A percentile compares a stretch with the other conserved stretches of the same genome.
Conservation (phyloP, 2,113 vertebrate species). For the Electrona antarctica region DNA sequence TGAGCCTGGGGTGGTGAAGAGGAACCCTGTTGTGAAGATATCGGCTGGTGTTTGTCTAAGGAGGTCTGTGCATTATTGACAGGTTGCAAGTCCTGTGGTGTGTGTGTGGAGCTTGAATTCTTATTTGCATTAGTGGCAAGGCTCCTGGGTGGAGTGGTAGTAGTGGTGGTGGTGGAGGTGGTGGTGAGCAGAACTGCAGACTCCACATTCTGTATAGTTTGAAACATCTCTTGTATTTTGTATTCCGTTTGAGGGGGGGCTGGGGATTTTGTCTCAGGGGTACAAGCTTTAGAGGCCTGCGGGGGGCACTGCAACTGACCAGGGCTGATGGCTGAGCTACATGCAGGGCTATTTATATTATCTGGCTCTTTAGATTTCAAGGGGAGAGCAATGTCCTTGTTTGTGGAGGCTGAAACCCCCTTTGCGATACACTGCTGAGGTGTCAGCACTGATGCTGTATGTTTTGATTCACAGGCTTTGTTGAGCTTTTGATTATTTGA, state of each 20-base stretch:
- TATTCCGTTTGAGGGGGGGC: constrained; percentile 2
- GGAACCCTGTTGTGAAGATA: constrained; percentile 32
- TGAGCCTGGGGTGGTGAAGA: constrained; percentile 43
- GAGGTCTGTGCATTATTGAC: constrained; percentile 35
- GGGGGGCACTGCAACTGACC: neutral
- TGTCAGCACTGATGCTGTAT: constrained; percentile 10
- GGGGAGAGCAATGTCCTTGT: constrained; percentile 24
- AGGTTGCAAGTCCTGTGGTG: constrained; percentile 43
- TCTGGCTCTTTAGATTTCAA: constrained; percentile 47
- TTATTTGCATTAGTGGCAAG: constrained; percentile 26
- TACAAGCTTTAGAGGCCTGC: constrained; percentile 12
- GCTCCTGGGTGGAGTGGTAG: constrained; percentile 10
- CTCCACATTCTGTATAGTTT: constrained; percentile 27
- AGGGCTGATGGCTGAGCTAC: constrained; percentile 17
- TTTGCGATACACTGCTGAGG: constrained; percentile 24
- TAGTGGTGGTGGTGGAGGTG: neutral
- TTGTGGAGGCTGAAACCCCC: constrained; percentile 14
- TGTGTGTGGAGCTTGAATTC: constrained; percentile 34
- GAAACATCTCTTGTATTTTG: constrained; percentile 24
- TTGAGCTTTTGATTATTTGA: constrained; percentile 47
- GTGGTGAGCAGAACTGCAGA: constrained; percentile 9
- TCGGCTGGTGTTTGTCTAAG: constrained; percentile 54
- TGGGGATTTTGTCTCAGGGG: neutral
- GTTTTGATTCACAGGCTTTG: constrained; percentile 23
- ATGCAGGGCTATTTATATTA: constrained; percentile 32